Evolutionary conservation across 2,797 vertebrate species (phyloP).

Genomic region (Anas bernieri): DNA sequence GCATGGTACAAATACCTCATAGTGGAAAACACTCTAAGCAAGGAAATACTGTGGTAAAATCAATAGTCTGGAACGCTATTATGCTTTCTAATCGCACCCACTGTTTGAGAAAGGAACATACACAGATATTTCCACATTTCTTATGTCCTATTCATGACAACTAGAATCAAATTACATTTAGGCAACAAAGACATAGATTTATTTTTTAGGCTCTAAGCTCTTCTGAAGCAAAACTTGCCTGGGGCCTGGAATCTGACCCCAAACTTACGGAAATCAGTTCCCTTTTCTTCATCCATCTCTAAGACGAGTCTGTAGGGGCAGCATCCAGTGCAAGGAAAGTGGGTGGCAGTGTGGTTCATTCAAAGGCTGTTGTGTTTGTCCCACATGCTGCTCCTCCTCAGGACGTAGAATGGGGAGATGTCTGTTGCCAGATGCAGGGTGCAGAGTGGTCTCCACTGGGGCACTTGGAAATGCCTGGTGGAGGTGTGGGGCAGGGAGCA

Average conservation of each 20-base stretch:
- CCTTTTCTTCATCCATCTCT: background rate
- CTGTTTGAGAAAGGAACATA: background rate
- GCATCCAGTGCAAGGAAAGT: background rate
- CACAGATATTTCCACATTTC: conserved; percentile 16
- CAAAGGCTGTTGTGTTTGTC: accelerated
- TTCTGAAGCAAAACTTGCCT: background rate
- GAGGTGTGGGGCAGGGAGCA: background rate
- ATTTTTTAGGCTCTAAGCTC: background rate
- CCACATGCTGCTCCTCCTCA: accelerated
- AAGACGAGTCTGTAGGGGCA: background rate
- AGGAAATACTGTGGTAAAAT: conserved; percentile 67
- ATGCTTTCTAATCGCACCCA: conserved; percentile 30
- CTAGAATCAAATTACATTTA: conserved; percentile 20
- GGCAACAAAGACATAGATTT: background rate
- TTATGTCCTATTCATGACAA: background rate
- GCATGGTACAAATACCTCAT: background rate
- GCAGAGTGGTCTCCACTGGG: background rate
- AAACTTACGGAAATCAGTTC: background rate
- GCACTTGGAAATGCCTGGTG: accelerated
- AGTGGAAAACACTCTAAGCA: conserved; percentile 41
- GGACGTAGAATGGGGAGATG: accelerated
- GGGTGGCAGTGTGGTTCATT: accelerated
- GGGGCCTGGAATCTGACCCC: background rate
- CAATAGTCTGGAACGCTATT: conserved; percentile 1
- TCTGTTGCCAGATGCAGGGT: accelerated